phyloP scores from a whole-genome alignment of 2,113 vertebrate genomes.

The Xenopus laevis region DNA sequence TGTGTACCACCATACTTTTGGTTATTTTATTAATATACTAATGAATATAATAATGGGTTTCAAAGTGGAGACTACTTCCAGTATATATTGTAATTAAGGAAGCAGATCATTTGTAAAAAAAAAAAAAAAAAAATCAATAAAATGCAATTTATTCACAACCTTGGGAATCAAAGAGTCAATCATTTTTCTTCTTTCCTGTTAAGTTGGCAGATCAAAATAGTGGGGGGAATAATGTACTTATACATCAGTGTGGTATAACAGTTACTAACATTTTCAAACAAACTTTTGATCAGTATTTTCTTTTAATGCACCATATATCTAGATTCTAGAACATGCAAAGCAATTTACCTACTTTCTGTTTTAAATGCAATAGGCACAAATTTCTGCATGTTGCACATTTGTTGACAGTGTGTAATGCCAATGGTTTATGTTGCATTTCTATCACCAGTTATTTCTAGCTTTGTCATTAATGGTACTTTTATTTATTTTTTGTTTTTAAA shows the following conservation, averaged over 20 bases:
- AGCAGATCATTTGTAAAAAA: conserved; percentile 25
- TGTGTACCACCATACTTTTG: not conserved
- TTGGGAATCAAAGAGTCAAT: conserved; percentile 34
- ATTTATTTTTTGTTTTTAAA: not conserved
- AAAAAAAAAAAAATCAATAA: conserved; percentile 37
- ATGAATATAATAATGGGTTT: conserved; percentile 16
- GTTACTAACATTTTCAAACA: too few relatives aligned
- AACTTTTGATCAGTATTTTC: too few relatives aligned
- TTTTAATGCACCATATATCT: too few relatives aligned
- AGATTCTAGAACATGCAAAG: too few relatives aligned
- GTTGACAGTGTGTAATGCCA: not conserved
- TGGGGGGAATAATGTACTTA: too few relatives aligned
- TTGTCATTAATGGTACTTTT: not conserved
- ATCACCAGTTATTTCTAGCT: not conserved
- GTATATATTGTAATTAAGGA: conserved; percentile 31
- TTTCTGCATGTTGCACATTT: too few relatives aligned
- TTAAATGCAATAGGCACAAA: too few relatives aligned
- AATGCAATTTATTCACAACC: conserved; percentile 39
- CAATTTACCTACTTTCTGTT: too few relatives aligned
- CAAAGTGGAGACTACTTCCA: conserved; percentile 15
- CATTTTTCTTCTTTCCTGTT: conserved; percentile 34
- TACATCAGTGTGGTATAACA: too few relatives aligned
- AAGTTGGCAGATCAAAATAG: conserved; percentile 28
- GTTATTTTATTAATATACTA: not conserved
- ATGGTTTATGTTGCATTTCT: not conserved